Evolutionary conservation across 2,113 vertebrate genomes (phyloP), one percentile per base, ranked within the genome.

Genomic region (Theristicus caerulescens): DNA sequence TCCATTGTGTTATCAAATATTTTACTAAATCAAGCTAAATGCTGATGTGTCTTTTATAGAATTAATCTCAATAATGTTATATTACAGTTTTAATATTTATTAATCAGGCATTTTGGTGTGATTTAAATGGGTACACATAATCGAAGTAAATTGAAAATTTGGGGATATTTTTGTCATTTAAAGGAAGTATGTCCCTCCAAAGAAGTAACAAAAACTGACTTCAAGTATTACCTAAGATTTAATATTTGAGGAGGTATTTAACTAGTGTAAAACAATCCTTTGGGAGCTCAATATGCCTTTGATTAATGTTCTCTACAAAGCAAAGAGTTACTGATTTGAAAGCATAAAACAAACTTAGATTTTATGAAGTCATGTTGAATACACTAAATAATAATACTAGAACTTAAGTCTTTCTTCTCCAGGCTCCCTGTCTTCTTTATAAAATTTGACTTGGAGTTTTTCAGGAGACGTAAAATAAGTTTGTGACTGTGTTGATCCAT

Each of bases 401-500:
- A 44, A 76, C 27, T 78, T 66, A 62, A 86, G 88, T 86, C 34
- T 67, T 81, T 90, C 61, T 80, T 96, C 95, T 97, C 94, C 95
- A 92, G 94, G 95, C 93, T 97, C 95, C 96, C 94, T 96, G 91
- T 97, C 95, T 97, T 96, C 85, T 54, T 76, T 94, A 71, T 97
- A 93, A 96, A 95, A 94, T 96, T 92, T 96, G 94, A 95, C 96
- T 97, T 93, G 94, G 95, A 93, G 95, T 97, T 93, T 96, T 96
- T 91, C 93, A 90, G 89, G 91, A 96, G 88, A 97, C 66, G 3
- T 88, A 96, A 96, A 97, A 96, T 97, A 94, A 95, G 92, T 96
- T 97, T 96, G 96, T 97, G 97, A 97, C 97, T 96, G 78, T 97
- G 93, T 97, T 95, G 96, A 96, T 97, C 93, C 97, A 97, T 97